Conservation (phyloP, 2,888 invertebrate species). For the Aleiodes alternator region DNA sequence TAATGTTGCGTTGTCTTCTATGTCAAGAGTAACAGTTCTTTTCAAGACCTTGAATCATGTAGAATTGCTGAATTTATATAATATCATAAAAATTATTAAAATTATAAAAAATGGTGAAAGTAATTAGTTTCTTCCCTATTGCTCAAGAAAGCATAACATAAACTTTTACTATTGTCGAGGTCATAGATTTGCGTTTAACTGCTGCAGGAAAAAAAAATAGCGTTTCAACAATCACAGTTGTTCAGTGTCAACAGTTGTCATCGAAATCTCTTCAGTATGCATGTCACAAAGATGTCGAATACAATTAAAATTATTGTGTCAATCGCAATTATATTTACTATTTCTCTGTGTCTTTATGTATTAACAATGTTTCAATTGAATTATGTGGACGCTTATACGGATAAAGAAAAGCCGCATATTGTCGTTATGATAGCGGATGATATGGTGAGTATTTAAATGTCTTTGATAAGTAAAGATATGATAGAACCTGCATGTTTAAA, state of each 20-base stretch:
- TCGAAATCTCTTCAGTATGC: constrained; percentile 22
- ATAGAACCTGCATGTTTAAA: too few relatives aligned
- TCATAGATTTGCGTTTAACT: not conserved
- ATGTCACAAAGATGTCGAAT: constrained; percentile 15
- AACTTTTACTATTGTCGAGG: constrained; percentile 39
- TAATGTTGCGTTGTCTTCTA: not conserved
- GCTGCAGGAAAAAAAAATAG: not conserved
- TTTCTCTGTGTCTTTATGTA: constrained; percentile 30
- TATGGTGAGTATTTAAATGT: constrained; percentile 71
- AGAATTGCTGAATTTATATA: constrained; percentile 23
- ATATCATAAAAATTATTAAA: constrained; percentile 6
- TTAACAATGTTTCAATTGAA: constrained; percentile 5
- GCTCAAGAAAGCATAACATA: constrained; percentile 41
- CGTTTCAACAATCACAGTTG: not conserved
- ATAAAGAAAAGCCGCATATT: constrained; percentile 73
- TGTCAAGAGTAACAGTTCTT: constrained; percentile 16
- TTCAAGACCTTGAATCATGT: not conserved
- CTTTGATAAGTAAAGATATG: constrained; percentile 14
- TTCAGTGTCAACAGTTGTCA: constrained; percentile 3
- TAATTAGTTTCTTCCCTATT: constrained; percentile 28
- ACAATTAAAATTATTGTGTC: constrained; percentile 33
- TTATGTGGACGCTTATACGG: not conserved
- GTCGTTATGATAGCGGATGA: constrained; percentile 78
- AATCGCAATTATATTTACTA: constrained; percentile 8
- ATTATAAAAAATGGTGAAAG: constrained; percentile 13